A percentile compares a stretch with the other conserved stretches of the same genome.
These are phyloP conservation scores for Macropodus opercularis DNA, from an alignment of 2,797 vertebrate species.

Conservation along the genomic window DNA sequence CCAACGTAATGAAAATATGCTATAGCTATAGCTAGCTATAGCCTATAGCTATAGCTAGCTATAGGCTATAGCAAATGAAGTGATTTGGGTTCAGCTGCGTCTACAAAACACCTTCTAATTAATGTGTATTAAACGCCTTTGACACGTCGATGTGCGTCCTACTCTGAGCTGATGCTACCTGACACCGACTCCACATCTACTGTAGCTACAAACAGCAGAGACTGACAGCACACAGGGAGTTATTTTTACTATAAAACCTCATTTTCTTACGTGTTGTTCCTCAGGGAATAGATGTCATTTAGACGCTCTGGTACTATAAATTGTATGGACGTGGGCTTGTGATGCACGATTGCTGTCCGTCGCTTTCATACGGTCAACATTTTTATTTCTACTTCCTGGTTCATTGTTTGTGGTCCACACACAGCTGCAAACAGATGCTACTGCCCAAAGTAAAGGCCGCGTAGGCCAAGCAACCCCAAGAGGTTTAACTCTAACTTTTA, in stretches of 20 bases:
- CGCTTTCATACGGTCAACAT: neutral
- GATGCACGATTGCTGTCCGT: neutral
- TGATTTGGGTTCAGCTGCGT: no score
- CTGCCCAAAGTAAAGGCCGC: slow-evolving; percentile 4
- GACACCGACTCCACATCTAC: neutral
- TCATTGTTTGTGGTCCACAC: neutral
- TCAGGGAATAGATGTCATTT: neutral
- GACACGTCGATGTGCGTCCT: neutral
- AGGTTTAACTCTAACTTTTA: slow-evolving; percentile 31
- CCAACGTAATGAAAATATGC: no score
- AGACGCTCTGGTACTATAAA: neutral
- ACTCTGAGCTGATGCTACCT: neutral
- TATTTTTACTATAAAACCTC: neutral
- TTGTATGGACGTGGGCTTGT: neutral
- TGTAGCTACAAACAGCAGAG: neutral
- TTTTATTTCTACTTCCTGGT: neutral
- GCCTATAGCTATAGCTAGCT: no score
- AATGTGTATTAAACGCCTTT: neutral
- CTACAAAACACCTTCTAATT: neutral
- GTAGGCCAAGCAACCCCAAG: no score
- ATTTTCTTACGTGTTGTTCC: neutral
- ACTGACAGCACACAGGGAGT: neutral
- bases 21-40: no score
- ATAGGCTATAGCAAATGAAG: no score
- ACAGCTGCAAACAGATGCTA: neutral